Evolutionary conservation across 2,888 invertebrate genomes (phyloP).

Genomic region (Antitype chi): DNA sequence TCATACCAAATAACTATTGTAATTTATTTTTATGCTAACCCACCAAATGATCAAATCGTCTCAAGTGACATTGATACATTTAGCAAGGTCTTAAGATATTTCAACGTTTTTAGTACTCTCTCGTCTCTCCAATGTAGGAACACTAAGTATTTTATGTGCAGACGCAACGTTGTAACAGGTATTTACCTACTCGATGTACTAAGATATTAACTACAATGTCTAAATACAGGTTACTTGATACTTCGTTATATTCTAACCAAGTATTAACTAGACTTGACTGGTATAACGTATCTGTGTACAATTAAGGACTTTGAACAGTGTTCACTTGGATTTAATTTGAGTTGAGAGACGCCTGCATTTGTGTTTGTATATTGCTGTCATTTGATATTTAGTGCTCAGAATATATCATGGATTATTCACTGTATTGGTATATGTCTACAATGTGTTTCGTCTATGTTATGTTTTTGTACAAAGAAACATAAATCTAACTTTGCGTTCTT

Average conservation of each 20-base stretch:
- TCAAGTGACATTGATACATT: constrained; percentile 2
- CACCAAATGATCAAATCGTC: constrained; percentile 8
- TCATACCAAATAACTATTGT: neutral
- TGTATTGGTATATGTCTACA: neutral
- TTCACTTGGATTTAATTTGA: constrained; percentile 19
- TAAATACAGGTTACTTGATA: constrained; percentile 17
- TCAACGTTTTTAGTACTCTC: constrained; percentile 2
- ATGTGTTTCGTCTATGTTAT: neutral
- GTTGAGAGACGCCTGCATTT: constrained; percentile 4
- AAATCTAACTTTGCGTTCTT: neutral
- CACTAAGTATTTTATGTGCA: constrained; percentile 23
- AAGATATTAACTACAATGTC: constrained; percentile 22
- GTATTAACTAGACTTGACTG: constrained; percentile 21
- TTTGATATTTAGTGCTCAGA: constrained; percentile 26
- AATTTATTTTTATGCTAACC: neutral
- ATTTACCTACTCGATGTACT: neutral
- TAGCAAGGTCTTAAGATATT: neutral
- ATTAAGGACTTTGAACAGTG: constrained; percentile 10
- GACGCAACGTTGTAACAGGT: constrained; percentile 9
- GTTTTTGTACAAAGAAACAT: neutral
- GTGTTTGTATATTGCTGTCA: constrained; percentile 4
- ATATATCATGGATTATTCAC: neutral
- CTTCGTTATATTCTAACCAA: neutral
- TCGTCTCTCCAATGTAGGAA: neutral
- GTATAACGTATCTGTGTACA: constrained; percentile 12